Evolutionary conservation across 1,140 invertebrate genomes (phyloP), one percentile per base, ranked within the genome.

Genomic region (Dendroctonus valens): DNA sequence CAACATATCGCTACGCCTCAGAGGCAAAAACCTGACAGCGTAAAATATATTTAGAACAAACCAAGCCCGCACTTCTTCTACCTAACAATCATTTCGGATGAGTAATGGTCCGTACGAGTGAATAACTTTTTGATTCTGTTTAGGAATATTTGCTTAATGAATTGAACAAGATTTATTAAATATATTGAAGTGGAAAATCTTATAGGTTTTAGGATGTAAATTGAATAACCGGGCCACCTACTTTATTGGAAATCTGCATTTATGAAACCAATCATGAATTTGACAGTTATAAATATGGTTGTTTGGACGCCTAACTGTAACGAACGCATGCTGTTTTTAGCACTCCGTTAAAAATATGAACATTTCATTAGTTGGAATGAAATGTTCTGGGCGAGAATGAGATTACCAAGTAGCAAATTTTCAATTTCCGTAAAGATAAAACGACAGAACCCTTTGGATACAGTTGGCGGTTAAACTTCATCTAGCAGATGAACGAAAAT

Each of bases 41-140:
- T 58, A 57, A 65, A 65, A 65, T 65, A 65, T 57, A 65, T 65
- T 57, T 65, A 58, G 62, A 64, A 65, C 62, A 65, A 55, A 65
- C 54, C 41, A 49, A 3, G 41, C 53, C 62, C 14, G 44, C 14
- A 37, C 15, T 50, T 41, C 39, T 65, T 52, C 55, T 46, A 58
- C 55, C 40, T 58, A 50, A 61, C 26, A 57, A 58, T 65, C 57
- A 65, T 65, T 65, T 65, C 38, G 42, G 54, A 65, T 65, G 62
- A 65, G 26, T 65, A 55, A 65, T 65, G 62, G 53, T 44, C 6
- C 37, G 11, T 57, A 50, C 62, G 62, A 46, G 42, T 65, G 62
- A 65, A 49, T 58, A 54, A 65, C 26, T 41, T 57, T 57, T 49
- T 8, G 15, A 65, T 57, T 50, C 46, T 58, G 12, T 65, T 57